A percentile compares a stretch with the other conserved stretches of the same genome.
Conservation (phyloP, 2,113 vertebrate species). For the Laticauda colubrina region DNA sequence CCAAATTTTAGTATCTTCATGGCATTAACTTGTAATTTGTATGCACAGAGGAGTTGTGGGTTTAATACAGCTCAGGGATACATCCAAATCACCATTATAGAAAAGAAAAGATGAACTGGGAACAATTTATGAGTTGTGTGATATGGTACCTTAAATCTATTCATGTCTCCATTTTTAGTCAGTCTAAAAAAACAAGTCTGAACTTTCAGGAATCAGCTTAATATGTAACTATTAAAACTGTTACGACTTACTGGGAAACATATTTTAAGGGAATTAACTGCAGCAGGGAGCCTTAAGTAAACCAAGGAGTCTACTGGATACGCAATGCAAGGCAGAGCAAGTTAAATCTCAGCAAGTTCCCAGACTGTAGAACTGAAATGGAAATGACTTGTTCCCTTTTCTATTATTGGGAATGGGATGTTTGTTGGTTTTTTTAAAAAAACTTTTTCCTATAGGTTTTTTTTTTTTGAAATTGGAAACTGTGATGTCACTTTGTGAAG, state of each 20-base stretch:
- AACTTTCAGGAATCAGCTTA: not conserved
- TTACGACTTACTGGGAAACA: not conserved
- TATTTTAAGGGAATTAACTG: not conserved
- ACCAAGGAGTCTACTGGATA: slow-evolving; percentile 17
- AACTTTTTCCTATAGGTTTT: slow-evolving; percentile 1
- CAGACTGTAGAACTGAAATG: slow-evolving; percentile 21
- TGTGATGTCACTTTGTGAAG: slow-evolving; percentile 30
- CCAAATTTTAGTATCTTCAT: not conserved
- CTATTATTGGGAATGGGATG: slow-evolving; percentile 37
- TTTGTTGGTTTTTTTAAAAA: slow-evolving; percentile 3
- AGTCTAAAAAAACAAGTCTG: not conserved
- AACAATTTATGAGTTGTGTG: not conserved
- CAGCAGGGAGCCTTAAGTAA: slow-evolving; percentile 19
- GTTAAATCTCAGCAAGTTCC: slow-evolving; percentile 45
- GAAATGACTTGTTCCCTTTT: not conserved
- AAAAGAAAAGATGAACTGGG: not conserved
- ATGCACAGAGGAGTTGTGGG: not conserved
- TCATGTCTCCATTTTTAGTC: not conserved
- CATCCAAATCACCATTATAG: not conserved
- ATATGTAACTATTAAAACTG: not conserved
- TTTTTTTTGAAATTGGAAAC: slow-evolving; percentile 27
- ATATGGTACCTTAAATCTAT: not conserved
- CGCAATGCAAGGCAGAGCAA: slow-evolving; percentile 35
- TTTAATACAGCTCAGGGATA: not conserved
- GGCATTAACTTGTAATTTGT: not conserved